These are phyloP conservation scores for Peromyscus polionotus DNA, from an alignment of 2,113 vertebrate genomes.

Conservation along the genomic window DNA sequence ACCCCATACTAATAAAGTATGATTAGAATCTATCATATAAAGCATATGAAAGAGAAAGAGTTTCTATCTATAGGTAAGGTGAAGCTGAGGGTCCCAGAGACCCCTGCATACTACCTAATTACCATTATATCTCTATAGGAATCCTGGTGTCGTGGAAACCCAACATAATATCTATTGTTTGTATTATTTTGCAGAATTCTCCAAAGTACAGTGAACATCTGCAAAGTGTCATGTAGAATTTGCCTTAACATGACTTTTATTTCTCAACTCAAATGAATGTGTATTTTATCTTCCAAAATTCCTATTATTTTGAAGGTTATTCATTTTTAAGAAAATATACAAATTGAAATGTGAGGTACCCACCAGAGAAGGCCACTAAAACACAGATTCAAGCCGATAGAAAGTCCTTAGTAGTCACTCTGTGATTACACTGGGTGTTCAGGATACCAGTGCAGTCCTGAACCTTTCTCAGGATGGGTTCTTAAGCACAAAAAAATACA, in stretches of 20 bases:
- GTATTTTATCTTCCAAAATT: not conserved
- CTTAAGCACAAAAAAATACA: not conserved
- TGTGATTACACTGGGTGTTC: not conserved
- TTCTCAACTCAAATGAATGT: not conserved
- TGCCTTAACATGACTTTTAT: not conserved
- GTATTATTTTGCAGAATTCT: not conserved
- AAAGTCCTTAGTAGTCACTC: too few species aligned
- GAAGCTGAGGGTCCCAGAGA: not conserved
- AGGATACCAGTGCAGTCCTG: too few species aligned
- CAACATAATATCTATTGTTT: not conserved
- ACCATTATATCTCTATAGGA: not conserved
- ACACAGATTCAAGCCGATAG: not conserved
- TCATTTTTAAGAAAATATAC: constrained; percentile 9
- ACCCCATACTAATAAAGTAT: not conserved
- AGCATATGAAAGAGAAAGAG: not conserved
- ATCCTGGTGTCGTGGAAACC: not conserved
- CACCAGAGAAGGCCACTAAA: not conserved
- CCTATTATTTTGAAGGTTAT: constrained; percentile 17
- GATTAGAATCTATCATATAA: constrained; percentile 2
- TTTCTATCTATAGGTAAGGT: not conserved
- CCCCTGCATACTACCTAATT: not conserved
- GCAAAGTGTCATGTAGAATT: not conserved
- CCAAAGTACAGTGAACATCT: not conserved
- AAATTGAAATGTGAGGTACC: not conserved
- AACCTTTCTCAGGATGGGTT: not conserved